These are phyloP conservation scores for Agonopterix alstromeriana DNA, from an alignment of 2,888 invertebrate genomes.

Conservation along the genomic window DNA sequence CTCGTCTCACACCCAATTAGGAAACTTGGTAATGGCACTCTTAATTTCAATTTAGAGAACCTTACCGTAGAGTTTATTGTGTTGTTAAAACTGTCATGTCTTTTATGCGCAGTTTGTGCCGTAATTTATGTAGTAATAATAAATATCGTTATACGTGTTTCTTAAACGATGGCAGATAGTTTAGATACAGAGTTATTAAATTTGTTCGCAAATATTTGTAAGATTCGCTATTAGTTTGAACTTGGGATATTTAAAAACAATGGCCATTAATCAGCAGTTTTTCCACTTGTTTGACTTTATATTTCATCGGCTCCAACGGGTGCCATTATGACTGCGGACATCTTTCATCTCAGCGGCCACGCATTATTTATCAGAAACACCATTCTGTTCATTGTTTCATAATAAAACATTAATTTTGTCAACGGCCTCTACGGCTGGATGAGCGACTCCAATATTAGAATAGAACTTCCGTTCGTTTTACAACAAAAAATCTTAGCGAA, in stretches of 20 bases:
- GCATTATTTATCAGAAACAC: conserved; percentile 60
- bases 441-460: conserved; percentile 53
- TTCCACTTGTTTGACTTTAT: conserved; percentile 27
- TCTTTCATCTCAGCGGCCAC: conserved; percentile 48
- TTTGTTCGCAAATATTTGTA: too few species aligned
- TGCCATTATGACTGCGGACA: conserved; percentile 41
- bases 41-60: conserved; percentile 32
- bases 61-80: conserved; percentile 16
- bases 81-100: conserved; percentile 10
- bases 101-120: conserved; percentile 9
- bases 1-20: conserved; percentile 53
- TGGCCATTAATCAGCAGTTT: conserved; percentile 23
- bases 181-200: too few species aligned
- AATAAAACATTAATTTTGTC: conserved; percentile 74
- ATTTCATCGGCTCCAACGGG: conserved; percentile 32
- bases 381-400: conserved; percentile 71
- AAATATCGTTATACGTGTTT: too few species aligned
- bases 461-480: conserved; percentile 56
- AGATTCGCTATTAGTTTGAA: too few species aligned
- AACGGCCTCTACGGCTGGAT: conserved; percentile 55
- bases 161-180: too few species aligned
- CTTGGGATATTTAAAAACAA: conserved; percentile 13
- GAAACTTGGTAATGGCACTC: conserved; percentile 35
- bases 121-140: conserved; percentile 5
- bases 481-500: conserved; percentile 30